Base-by-base conservation (phyloP, 2,888 invertebrate genomes). In the Diachrysia chrysitis region DNA sequence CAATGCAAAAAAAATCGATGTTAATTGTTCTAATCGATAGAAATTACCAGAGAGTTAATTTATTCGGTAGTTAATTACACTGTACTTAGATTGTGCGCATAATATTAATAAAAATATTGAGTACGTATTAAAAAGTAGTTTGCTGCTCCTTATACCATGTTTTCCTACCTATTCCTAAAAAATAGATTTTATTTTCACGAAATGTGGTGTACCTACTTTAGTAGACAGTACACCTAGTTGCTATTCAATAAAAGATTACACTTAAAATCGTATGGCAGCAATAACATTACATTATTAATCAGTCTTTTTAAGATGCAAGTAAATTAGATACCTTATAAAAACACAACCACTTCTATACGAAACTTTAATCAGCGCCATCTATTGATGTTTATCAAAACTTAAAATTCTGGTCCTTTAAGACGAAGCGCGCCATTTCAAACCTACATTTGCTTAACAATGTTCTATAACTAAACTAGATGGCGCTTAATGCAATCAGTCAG, bases 31-130 rank as follows among this genome's bases (percentile, higher is more conserved):
- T 87, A 84, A 85, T 89, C 84, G 69, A 89, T 91, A 89, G 87
- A 88, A 83, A 89, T 88, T 89, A 89, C 86, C 89, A 89, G 86
- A 74, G 86, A 85, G 85, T 91, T 93, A 89, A 93, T 93, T 94
- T 93, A 93, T 94, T 93, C 85, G 82, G 88, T 94, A 93, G 91
- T 82, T 88, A 89, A 88, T 88, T 89, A 91, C 92, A 93, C 88
- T 93, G 90, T 93, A 93, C 87, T 92, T 94, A 94, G 94, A 93
- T 92, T 93, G 93, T 93, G 93, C 91, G 91, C 89, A 93, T 92
- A 90, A 89, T 90, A 89, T 85, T 86, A 90, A 91, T 89, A 92
- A 92, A 91, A 91, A 89, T 87, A 91, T 88, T 90, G 86, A 92
- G 88, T 90, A 93, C 86, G 84, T 88, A 88, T 77, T 76, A 71